Evolutionary conservation across 92 coral and sea anemone genomes (phyloP).

Genomic region (Epizoanthus rinbou): DNA sequence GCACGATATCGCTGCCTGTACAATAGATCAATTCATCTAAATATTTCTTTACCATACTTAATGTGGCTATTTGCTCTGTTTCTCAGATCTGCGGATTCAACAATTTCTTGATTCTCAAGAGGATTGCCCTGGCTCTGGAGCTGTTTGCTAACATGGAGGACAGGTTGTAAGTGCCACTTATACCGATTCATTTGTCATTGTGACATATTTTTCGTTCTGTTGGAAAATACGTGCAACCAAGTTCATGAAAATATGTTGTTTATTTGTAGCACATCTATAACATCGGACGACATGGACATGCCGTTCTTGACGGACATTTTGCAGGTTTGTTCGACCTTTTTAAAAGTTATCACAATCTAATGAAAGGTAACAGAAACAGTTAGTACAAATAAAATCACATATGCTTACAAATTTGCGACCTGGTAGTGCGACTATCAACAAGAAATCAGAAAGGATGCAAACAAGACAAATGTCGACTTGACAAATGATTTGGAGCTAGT

Average conservation of each 20-base stretch:
- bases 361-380: too few species aligned
- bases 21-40: too few species aligned
- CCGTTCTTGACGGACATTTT: constrained; percentile 31
- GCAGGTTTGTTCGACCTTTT: constrained; percentile 13
- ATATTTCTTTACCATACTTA: background rate
- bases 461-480: too few species aligned
- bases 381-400: too few species aligned
- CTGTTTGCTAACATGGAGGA: constrained; percentile 97
- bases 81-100: constrained; percentile 90
- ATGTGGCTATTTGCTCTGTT: background rate
- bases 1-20: background rate
- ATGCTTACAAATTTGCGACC: too few species aligned
- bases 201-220: too few species aligned
- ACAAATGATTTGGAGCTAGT: too few species aligned
- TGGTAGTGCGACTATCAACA: too few species aligned
- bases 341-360: background rate
- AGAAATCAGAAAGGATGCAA: too few species aligned
- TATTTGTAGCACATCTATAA: constrained; percentile 15
- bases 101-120: constrained; percentile 86
- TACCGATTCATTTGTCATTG: too few species aligned
- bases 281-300: constrained; percentile 39
- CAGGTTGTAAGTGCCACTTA: constrained; percentile 72
- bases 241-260: background rate
- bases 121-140: constrained; percentile 93
- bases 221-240: too few species aligned